These are phyloP conservation scores for Brachionus manjavacas DNA, from an alignment of 1,140 invertebrate species.

Conservation along the genomic window DNA sequence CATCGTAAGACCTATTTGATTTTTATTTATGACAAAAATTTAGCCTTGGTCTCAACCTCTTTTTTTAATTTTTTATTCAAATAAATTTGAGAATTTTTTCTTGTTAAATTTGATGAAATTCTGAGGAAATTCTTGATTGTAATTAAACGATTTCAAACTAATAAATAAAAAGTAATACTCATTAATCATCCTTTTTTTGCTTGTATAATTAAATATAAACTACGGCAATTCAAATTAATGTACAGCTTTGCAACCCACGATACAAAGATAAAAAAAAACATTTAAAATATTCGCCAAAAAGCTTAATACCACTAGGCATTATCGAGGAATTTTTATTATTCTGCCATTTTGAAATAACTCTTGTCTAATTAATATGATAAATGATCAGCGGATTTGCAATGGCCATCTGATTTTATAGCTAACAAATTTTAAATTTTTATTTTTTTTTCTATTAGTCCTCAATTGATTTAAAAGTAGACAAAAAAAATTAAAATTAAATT, in stretches of 20 bases:
- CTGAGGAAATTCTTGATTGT: too few relatives aligned
- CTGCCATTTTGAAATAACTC: not conserved
- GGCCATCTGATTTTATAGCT: not conserved
- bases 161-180: not conserved
- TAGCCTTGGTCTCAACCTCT: not conserved
- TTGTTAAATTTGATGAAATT: not conserved
- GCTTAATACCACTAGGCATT: not conserved
- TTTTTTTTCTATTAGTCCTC: not conserved
- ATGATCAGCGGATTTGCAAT: not conserved
- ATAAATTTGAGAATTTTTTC: not conserved
- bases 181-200: not conserved
- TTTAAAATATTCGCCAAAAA: not conserved
- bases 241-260: too few relatives aligned
- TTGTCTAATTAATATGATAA: not conserved
- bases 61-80: not conserved
- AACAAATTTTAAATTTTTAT: not conserved
- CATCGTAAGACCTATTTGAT: not conserved
- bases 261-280: not conserved
- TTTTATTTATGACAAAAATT: not conserved
- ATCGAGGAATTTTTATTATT: not conserved
- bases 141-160: not conserved
- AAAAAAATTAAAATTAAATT: too few relatives aligned
- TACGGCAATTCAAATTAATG: too few relatives aligned
- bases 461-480: too few relatives aligned
- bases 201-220: too few relatives aligned